These are phyloP conservation scores for Hycleus cichorii DNA, from an alignment of 1,140 invertebrate genomes.

Conservation along the genomic window DNA sequence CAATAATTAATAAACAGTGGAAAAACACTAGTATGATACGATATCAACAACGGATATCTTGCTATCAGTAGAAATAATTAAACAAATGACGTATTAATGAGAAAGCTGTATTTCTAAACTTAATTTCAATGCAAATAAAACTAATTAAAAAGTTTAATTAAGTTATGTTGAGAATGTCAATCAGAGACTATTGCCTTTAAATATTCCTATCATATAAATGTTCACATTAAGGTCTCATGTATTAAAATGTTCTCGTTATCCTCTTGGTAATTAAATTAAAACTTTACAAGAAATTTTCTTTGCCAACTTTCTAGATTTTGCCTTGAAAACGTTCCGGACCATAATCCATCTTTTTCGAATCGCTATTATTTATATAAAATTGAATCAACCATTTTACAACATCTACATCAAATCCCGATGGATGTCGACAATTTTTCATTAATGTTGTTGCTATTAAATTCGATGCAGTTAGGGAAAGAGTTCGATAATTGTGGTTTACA, in stretches of 20 bases:
- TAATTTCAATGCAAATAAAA: conserved; percentile 30
- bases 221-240: conserved; percentile 8
- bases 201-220: conserved; percentile 13
- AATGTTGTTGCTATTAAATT: too few relatives aligned
- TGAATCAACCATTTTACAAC: too few relatives aligned
- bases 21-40: too few relatives aligned
- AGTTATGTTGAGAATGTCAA: conserved; percentile 20
- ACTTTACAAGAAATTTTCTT: conserved; percentile 6
- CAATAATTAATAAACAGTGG: too few relatives aligned
- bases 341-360: too few relatives aligned
- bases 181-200: conserved; percentile 15
- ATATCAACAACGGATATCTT: too few relatives aligned
- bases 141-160: conserved; percentile 32
- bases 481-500: too few relatives aligned
- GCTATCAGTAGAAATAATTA: not conserved
- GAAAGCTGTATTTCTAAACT: conserved; percentile 12
- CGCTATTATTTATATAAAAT: too few relatives aligned
- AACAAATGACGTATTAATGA: conserved; percentile 13
- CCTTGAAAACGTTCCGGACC: too few relatives aligned
- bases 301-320: not conserved
- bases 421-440: too few relatives aligned
- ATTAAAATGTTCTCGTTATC: conserved; percentile 14
- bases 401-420: too few relatives aligned
- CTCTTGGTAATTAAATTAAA: conserved; percentile 12
- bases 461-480: too few relatives aligned